phyloP scores from a whole-genome alignment of 2,797 vertebrate genomes.

The Platyrinchus mystaceus region DNA sequence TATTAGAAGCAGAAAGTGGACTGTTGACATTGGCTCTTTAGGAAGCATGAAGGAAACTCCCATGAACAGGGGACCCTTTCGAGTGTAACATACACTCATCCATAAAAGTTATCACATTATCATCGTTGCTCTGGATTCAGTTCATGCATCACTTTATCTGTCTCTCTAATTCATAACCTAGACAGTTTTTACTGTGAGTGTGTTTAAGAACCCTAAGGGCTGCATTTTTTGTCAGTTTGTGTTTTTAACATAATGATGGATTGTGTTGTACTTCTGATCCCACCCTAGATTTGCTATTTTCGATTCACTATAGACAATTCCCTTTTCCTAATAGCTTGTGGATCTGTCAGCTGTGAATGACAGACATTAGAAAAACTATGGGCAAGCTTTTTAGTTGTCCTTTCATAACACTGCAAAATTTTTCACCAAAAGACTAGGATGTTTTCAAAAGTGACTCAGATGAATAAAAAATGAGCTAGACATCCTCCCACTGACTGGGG shows the following conservation, averaged over 20 bases:
- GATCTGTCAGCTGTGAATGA: neutral
- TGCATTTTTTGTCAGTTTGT: slow-evolving; percentile 39
- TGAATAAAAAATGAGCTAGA: slow-evolving; percentile 35
- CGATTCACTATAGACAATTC: neutral
- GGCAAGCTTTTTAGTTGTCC: neutral
- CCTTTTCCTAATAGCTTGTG: neutral
- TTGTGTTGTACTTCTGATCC: neutral
- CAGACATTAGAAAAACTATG: neutral
- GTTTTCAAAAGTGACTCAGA: slow-evolving; percentile 28
- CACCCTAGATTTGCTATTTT: neutral
- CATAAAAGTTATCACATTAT: slow-evolving; percentile 23
- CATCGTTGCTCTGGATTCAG: neutral
- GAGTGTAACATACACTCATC: neutral
- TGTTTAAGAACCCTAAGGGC: slow-evolving; percentile 23
- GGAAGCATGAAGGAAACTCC: slow-evolving; percentile 25
- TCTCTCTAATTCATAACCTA: slow-evolving; percentile 6
- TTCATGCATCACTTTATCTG: slow-evolving; percentile 14
- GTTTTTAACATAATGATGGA: slow-evolving; percentile 14
- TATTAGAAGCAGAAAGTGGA: slow-evolving; percentile 6
- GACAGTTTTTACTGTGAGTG: slow-evolving; percentile 6
- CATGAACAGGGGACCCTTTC: neutral
- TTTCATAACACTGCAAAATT: neutral
- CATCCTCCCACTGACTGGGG: neutral
- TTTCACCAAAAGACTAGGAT: neutral
- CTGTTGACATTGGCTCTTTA: slow-evolving; percentile 32